phyloP scores from a whole-genome alignment of 2,888 invertebrate species.

The Polyommatus iphigenia region DNA sequence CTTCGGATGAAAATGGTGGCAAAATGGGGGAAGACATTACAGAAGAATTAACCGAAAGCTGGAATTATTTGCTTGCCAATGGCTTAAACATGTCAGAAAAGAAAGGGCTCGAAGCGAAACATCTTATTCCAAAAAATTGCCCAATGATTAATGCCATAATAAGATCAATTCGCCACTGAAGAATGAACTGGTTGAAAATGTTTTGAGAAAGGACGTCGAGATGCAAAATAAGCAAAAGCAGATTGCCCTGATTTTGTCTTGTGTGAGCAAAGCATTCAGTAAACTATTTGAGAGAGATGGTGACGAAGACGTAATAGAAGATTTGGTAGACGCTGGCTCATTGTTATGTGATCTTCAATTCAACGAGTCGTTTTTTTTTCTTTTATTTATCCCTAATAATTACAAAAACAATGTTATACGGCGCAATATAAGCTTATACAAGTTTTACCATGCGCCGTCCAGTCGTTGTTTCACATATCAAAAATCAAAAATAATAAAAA shows the following conservation, averaged over 20 bases:
- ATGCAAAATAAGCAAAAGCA: conserved; percentile 19
- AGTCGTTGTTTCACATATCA: no score
- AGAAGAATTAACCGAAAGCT: neutral
- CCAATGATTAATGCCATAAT: conserved; percentile 2
- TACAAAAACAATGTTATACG: no score
- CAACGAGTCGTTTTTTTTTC: neutral
- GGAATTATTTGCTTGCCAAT: neutral
- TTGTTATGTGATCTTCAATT: conserved; percentile 4
- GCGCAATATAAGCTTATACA: no score
- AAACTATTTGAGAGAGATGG: neutral
- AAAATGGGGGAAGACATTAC: conserved; percentile 4
- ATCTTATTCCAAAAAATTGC: conserved; percentile 4
- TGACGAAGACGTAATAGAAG: neutral
- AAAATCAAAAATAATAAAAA: no score
- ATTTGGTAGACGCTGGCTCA: neutral
- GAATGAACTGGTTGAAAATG: neutral
- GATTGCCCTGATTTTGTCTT: neutral
- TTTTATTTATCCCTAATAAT: no score
- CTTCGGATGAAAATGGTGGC: neutral
- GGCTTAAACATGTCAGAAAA: neutral
- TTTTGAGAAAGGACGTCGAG: neutral
- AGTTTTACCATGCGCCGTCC: no score
- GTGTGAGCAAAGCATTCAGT: neutral
- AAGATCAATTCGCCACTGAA: neutral
- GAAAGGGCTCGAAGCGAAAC: neutral